Evolutionary conservation across 2,888 invertebrate species (phyloP), one percentile per base, ranked within the genome.

Genomic region (Drosophila rubida): DNA sequence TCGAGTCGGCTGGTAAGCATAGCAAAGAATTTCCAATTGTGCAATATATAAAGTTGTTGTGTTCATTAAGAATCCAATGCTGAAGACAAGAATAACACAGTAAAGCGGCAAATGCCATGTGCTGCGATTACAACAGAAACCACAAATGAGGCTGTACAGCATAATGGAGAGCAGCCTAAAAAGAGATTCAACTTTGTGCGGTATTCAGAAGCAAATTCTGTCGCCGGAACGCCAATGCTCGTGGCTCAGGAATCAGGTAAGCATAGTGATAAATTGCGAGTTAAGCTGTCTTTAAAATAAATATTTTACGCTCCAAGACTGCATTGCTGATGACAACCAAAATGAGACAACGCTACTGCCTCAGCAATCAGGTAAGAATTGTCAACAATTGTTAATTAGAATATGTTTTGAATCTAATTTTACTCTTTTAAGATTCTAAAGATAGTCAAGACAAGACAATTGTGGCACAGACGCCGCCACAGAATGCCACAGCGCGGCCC

Each of bases 161-260:
- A 4, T 2, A 16, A 41, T 1, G n/a, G 13, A 8, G 14, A 49
- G 8, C 23, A 25, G 4, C n/a, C 13, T 19, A 45, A 67, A 3
- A 54, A 48, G 0, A 85, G 77, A 54, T 82, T 70, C 41, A 76
- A 87, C 58, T 89, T 89, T 48, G 46, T 77, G 19, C 69, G 81
- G 25, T 85, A 88, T 59, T 89, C 90, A 0, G 69, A 72, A 19
- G 69, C 50, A 0, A 22, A 71, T 48, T 22, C 23, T 2, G 7
- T 62, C 5, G 6, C 57, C 30, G 57, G 64, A 7, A 48, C 58
- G 2, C 27, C 44, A 11, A 30, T 30, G 2, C 19, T 44, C 6
- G 32, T 13, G 4, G 35, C 16, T 4, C 8, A 8, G 5, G 0
- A 16, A 11, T 0, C 16, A 11, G 53, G 51, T 74, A 19, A 39